Evolutionary conservation across 1,140 invertebrate genomes (phyloP).

Genomic region (Heliconius himera): DNA sequence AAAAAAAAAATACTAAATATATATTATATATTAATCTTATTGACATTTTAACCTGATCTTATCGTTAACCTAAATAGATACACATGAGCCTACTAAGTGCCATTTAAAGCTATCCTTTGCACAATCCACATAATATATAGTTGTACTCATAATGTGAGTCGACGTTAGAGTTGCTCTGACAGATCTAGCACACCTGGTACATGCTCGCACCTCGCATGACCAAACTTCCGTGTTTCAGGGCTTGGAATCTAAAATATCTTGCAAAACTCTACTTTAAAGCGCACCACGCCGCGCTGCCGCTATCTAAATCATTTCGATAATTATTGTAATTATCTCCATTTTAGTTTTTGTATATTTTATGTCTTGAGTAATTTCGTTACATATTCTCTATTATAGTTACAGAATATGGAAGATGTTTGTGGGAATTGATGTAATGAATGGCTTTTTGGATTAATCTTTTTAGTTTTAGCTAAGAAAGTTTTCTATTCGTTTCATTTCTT

Average conservation of each 20-base stretch:
- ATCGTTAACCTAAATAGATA: not conserved
- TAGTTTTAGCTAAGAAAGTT: not conserved
- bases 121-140: not conserved
- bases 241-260: slow-evolving; percentile 26
- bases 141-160: not conserved
- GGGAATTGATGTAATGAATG: not conserved
- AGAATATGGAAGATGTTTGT: not conserved
- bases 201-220: not conserved
- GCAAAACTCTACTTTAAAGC: not conserved
- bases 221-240: slow-evolving; percentile 26
- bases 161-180: slow-evolving; percentile 5
- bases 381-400: not conserved
- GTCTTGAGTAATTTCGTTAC: no score
- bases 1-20: no score
- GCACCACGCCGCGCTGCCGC: not conserved
- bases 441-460: not conserved
- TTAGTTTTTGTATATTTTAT: not conserved
- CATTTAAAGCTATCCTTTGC: not conserved
- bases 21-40: no score
- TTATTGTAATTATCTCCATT: not conserved
- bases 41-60: no score
- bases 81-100: not conserved
- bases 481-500: not conserved
- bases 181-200: slow-evolving; percentile 16
- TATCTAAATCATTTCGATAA: not conserved